Percentiles rank a stretch among this genome's conserved stretches.
These are phyloP conservation scores for Graptemys geographica DNA, from an alignment of 2,797 vertebrate genomes.

Conservation along the genomic window DNA sequence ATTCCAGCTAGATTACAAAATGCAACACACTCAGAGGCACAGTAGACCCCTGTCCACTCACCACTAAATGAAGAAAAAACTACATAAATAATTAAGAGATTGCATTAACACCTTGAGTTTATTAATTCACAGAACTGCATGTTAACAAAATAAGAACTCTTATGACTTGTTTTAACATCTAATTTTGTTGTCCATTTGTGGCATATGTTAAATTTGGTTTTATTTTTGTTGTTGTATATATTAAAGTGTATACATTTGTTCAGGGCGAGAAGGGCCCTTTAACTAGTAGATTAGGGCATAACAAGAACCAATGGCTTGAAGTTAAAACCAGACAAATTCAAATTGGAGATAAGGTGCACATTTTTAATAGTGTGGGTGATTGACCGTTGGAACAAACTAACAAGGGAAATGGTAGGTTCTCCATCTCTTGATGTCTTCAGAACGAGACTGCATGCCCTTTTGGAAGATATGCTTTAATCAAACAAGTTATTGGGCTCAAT, in stretches of 20 bases:
- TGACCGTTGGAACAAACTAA: background rate
- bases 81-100: background rate
- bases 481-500: background rate
- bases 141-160: background rate
- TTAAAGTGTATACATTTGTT: background rate
- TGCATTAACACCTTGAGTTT: background rate
- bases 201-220: background rate
- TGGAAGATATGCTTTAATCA: background rate
- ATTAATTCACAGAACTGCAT: background rate
- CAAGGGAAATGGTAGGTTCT: background rate
- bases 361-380: background rate
- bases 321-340: background rate
- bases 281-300: background rate
- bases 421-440: background rate
- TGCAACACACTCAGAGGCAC: background rate
- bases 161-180: background rate
- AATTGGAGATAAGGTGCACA: background rate
- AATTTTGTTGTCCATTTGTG: background rate
- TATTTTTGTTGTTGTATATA: background rate
- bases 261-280: background rate
- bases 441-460: background rate
- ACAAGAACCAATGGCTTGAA: background rate
- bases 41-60: background rate
- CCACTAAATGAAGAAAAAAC: background rate
- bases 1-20: background rate